Conservation (phyloP, 1,140 invertebrate genomes). For the Saccostrea glomerata region DNA sequence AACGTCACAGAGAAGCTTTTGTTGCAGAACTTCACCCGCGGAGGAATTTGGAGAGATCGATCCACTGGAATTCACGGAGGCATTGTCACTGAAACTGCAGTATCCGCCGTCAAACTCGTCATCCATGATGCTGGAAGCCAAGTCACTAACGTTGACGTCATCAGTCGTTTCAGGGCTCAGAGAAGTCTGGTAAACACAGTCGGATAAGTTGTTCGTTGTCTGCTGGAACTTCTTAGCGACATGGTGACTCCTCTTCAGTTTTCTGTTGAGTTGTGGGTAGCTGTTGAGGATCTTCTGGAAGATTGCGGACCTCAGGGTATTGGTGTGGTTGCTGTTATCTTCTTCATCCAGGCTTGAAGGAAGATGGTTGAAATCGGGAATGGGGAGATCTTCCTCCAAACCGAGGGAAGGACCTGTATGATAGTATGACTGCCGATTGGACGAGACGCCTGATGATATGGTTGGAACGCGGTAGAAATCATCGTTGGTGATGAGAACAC, state of each 20-base stretch:
- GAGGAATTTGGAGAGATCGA: slow-evolving; percentile 9
- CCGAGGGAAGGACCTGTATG: background rate
- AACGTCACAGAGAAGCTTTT: background rate
- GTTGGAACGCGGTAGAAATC: background rate
- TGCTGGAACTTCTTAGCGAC: slow-evolving; percentile 9
- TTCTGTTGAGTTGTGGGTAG: slow-evolving; percentile 44
- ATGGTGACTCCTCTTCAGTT: slow-evolving; percentile 34
- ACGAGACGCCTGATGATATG: background rate
- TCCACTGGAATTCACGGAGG: slow-evolving; percentile 9
- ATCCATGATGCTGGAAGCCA: slow-evolving; percentile 48
- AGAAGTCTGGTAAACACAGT: slow-evolving; percentile 31
- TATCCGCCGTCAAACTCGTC: slow-evolving; percentile 45
- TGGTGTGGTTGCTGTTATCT: slow-evolving; percentile 14
- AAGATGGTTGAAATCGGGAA: slow-evolving; percentile 12
- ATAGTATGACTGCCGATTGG: background rate
- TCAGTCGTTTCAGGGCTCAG: background rate
- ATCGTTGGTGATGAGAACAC: background rate
- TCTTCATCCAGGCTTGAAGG: slow-evolving; percentile 2
- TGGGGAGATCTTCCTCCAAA: slow-evolving; percentile 24
- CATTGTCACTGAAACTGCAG: slow-evolving; percentile 28
- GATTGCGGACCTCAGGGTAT: slow-evolving; percentile 49
- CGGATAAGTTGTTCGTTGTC: background rate
- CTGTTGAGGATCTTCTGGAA: slow-evolving; percentile 50
- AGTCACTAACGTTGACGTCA: background rate
- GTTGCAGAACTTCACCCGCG: background rate